These are phyloP conservation scores for Nesospiza acunhae DNA, from an alignment of 2,113 vertebrate genomes.

Conservation along the genomic window DNA sequence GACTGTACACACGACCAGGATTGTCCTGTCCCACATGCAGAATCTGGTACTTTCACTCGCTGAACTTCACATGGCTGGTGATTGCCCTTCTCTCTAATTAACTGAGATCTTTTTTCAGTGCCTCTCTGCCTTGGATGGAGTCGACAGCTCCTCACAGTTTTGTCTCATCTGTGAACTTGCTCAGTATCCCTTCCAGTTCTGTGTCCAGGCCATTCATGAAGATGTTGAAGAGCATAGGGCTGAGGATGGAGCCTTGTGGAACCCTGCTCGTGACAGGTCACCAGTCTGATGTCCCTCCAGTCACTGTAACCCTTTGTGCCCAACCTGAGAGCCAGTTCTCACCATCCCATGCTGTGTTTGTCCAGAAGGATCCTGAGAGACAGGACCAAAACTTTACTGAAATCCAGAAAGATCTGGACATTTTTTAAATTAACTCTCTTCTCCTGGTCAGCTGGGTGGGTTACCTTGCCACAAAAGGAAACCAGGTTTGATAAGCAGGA, in stretches of 20 bases:
- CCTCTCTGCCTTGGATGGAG: neutral
- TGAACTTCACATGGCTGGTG: neutral
- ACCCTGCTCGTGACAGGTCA: neutral
- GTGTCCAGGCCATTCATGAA: too few species aligned
- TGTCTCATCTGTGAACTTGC: neutral
- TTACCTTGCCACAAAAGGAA: neutral
- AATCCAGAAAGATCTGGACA: neutral
- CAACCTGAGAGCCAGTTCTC: too few species aligned
- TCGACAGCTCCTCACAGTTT: neutral
- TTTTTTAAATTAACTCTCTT: accelerated
- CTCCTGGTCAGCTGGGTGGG: neutral
- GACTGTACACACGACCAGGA: neutral
- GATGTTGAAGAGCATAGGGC: neutral
- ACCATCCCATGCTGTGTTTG: neutral
- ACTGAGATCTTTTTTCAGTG: too few species aligned
- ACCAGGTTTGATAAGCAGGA: neutral
- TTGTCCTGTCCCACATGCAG: neutral
- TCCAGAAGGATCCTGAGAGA: neutral
- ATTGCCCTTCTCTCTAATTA: neutral
- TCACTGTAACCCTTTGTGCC: neutral
- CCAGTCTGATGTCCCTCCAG: neutral
- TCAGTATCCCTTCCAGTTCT: neutral
- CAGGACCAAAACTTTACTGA: neutral
- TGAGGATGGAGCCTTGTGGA: neutral
- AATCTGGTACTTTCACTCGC: neutral